These are phyloP conservation scores for Actias luna DNA, from an alignment of 2,888 invertebrate species.

Conservation along the genomic window DNA sequence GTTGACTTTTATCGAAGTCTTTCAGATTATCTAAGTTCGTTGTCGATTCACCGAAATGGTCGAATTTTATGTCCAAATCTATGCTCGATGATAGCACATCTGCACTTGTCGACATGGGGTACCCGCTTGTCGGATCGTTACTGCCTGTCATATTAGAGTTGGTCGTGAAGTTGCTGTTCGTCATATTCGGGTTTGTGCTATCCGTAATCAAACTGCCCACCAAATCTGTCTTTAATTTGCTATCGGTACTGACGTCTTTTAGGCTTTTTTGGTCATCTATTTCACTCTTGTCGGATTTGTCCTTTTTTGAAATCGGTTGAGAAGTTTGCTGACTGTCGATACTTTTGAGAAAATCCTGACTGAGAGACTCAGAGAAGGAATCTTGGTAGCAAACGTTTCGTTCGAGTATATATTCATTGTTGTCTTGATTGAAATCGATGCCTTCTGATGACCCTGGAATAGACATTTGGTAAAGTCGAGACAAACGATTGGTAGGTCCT, in stretches of 20 bases:
- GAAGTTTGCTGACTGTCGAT: slow-evolving; percentile 60
- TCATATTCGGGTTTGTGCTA: slow-evolving; percentile 71
- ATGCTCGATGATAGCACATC: slow-evolving; percentile 65
- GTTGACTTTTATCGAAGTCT: slow-evolving; percentile 43
- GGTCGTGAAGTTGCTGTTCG: slow-evolving; percentile 68
- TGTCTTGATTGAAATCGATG: slow-evolving; percentile 65
- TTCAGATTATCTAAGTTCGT: slow-evolving; percentile 59
- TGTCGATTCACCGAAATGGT: slow-evolving; percentile 82
- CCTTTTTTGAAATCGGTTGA: slow-evolving; percentile 54
- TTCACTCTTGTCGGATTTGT: slow-evolving; percentile 66
- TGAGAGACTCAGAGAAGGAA: slow-evolving; percentile 70
- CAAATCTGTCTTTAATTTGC: slow-evolving; percentile 59
- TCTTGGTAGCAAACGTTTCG: slow-evolving; percentile 77
- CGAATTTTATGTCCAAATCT: slow-evolving; percentile 83
- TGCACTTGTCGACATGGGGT: slow-evolving; percentile 71
- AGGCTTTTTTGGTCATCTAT: slow-evolving; percentile 67
- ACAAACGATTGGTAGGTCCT: neutral
- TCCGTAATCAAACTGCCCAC: slow-evolving; percentile 64
- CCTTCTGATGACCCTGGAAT: slow-evolving; percentile 68
- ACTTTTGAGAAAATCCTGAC: slow-evolving; percentile 69
- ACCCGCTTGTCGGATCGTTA: slow-evolving; percentile 66
- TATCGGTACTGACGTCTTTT: slow-evolving; percentile 67
- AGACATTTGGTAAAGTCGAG: neutral
- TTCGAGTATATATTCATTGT: slow-evolving; percentile 74
- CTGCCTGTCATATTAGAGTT: slow-evolving; percentile 73